A percentile compares a stretch with the other conserved stretches of the same genome.
Evolutionary conservation across 2,888 invertebrate species (phyloP).

Genomic region (Cheiracanthium punctorium): DNA sequence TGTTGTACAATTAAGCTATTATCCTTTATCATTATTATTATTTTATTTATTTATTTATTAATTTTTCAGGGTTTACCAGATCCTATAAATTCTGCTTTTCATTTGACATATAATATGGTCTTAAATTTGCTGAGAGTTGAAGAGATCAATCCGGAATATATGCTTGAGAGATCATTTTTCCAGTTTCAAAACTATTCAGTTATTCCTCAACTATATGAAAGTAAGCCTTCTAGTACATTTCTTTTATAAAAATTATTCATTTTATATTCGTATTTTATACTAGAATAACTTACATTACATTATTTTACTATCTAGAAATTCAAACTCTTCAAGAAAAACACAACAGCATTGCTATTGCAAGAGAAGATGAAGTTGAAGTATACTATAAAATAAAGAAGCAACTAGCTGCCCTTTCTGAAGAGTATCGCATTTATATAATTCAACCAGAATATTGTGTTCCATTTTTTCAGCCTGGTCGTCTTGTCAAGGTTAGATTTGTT

Average conservation of each 20-base stretch:
- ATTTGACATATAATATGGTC: conserved; percentile 99
- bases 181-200: conserved; percentile 99
- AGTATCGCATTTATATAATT: conserved; percentile 87
- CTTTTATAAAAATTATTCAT: background rate
- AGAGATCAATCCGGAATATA: conserved; percentile 99
- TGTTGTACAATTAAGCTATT: no score
- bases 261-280: background rate
- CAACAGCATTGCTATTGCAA: conserved; percentile 81
- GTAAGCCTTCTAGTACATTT: conserved; percentile 81
- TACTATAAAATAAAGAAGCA: conserved; percentile 91
- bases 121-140: conserved; percentile 96
- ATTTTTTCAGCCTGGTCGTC: conserved; percentile 94
- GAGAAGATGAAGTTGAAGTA: conserved; percentile 85
- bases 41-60: background rate
- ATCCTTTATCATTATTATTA: background rate
- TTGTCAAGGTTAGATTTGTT: conserved; percentile 85
- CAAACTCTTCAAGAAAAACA: conserved; percentile 82
- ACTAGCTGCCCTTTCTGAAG: conserved; percentile 83
- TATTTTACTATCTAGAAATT: conserved; percentile 79
- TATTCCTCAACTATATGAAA: conserved; percentile 91
- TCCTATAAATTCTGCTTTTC: conserved; percentile 98
- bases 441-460: conserved; percentile 92
- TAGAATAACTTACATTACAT: background rate
- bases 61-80: conserved; percentile 91
- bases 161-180: conserved; percentile 98